Evolutionary conservation across 2,113 vertebrate genomes (phyloP), one percentile per base, ranked within the genome.

Genomic region (Scartelaos histophorus): DNA sequence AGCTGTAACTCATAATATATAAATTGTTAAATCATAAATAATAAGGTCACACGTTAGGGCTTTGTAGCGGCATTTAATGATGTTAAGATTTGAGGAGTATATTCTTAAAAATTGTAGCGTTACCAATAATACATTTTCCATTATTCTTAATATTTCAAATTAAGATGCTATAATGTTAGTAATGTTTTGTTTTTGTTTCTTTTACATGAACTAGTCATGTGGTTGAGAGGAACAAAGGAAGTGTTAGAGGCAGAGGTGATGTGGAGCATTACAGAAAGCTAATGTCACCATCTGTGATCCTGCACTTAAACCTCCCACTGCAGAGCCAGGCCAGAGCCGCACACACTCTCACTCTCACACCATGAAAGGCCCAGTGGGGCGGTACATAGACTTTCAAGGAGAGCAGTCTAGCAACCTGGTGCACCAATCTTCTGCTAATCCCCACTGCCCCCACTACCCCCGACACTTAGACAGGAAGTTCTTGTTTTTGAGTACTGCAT

Each of bases 401-500:
- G 75, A 79, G 86, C 84, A 38, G 80, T 79, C 82, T 78, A 72
- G 84, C 71, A 83, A 81, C 82, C 76, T 80, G 83, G 77, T 81
- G 85, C 88, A 90, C 80, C 85, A 90, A 90, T 89, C 85, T 76
- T 82, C 88, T 71, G 84, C 83, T 91, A 92, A 93, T 92, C 89
- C 87, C 82, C 25, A 80, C 74, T 68, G 66, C 74, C 76, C 83
- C 81, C 53, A 65, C 82, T 67, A 70, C 73, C 71, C 74, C 71
- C 83, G 25, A 57, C 13, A 1, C 60, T 21, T 21, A 51, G 4
- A 73, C 19, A 74, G 58, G 47, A 64, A 64, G 61, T 62, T 35
- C 60, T 62, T 19, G 34, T 17, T 25, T 25, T 25, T 58, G 34
- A 64, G 43, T 43, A 38, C 34, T 38, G 35, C 61, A 38, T 64